These are phyloP conservation scores for Galago senegalensis DNA, from an alignment of 2,797 vertebrate genomes.

Conservation along the genomic window DNA sequence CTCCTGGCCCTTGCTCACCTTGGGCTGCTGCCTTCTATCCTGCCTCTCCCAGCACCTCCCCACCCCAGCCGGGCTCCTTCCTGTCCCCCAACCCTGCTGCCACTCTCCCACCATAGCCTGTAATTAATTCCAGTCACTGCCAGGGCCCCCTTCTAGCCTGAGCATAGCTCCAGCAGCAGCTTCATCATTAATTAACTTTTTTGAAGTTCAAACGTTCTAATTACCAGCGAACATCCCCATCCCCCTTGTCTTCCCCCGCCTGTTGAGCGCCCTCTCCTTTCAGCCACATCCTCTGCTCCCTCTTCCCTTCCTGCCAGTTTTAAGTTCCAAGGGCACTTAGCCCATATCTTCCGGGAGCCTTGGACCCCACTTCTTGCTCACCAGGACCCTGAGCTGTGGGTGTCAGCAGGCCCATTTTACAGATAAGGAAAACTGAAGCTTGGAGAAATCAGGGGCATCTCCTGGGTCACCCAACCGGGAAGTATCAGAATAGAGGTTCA, in stretches of 20 bases:
- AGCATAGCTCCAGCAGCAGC: constrained; percentile 84
- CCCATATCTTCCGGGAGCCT: background rate
- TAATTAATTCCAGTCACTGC: constrained; percentile 89
- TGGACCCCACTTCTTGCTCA: background rate
- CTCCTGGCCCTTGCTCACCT: constrained; percentile 58
- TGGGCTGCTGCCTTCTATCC: background rate
- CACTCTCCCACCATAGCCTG: constrained; percentile 84
- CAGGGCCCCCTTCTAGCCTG: constrained; percentile 86
- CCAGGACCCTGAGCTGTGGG: background rate
- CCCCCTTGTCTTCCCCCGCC: background rate
- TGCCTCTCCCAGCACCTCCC: background rate
- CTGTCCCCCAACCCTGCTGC: constrained; percentile 69
- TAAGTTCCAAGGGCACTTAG: background rate
- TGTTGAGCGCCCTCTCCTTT: background rate
- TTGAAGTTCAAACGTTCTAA: constrained; percentile 88
- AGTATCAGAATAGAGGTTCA: background rate
- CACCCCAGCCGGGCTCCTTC: constrained; percentile 53
- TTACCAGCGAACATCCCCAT: constrained; percentile 79
- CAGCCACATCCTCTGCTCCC: constrained; percentile 13
- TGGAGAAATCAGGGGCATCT: background rate
- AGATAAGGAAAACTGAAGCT: constrained; percentile 1
- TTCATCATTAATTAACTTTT: constrained; percentile 90
- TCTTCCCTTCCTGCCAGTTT: constrained; percentile 41
- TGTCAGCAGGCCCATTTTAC: constrained; percentile 20
- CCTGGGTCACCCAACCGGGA: background rate